Conservation (phyloP, 2,797 vertebrate species). For the Macrochelys suwanniensis region DNA sequence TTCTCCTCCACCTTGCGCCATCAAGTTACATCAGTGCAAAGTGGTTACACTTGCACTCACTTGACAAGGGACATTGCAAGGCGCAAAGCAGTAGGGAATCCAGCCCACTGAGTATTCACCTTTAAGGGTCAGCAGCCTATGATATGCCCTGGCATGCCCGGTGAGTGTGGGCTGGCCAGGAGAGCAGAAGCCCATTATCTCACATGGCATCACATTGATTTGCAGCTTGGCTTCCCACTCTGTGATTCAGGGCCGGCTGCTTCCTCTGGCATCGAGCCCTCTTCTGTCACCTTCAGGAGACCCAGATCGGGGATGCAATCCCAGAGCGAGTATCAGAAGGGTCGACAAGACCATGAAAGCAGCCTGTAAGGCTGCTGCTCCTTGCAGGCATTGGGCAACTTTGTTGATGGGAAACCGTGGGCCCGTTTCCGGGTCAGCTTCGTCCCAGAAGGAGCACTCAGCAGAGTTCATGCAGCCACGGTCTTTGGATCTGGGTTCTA, state of each 20-base stretch:
- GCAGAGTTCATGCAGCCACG: not conserved
- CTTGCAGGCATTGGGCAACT: not conserved
- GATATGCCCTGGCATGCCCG: accelerated
- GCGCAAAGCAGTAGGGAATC: not conserved
- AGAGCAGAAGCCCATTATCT: accelerated
- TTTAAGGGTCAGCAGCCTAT: not conserved
- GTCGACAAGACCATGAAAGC: not conserved
- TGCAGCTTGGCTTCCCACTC: not conserved
- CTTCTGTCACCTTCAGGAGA: not conserved
- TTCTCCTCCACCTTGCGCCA: not conserved
- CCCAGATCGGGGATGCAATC: not conserved
- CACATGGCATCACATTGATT: accelerated
- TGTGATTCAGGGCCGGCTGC: not conserved
- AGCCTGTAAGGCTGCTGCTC: not conserved
- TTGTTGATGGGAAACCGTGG: not conserved
- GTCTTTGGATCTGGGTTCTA: not conserved
- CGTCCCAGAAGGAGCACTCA: not conserved
- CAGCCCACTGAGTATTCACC: accelerated
- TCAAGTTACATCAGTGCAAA: not conserved
- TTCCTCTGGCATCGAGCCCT: not conserved
- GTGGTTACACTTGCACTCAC: no score
- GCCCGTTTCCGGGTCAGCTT: not conserved
- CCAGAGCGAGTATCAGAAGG: not conserved
- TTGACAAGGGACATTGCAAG: not conserved
- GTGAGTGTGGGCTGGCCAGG: accelerated